Evolutionary conservation across 2,113 vertebrate genomes (phyloP).

Genomic region (Fregata magnificens): DNA sequence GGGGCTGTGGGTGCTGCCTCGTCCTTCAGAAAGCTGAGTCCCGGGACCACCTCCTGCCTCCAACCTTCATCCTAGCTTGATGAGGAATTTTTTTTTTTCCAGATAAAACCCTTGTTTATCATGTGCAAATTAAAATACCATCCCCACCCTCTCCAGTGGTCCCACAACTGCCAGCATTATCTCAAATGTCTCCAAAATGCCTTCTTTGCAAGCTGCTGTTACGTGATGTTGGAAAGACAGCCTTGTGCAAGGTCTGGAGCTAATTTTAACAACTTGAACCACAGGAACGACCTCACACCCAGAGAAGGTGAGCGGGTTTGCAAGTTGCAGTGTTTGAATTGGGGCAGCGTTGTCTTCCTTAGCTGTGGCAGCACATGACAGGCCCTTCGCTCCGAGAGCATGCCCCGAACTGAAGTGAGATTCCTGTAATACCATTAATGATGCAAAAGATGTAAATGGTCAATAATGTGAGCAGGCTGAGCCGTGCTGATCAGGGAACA

Average conservation of each 20-base stretch:
- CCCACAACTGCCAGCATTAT: neutral
- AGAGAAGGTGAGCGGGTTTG: neutral
- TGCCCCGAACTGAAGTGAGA: accelerated
- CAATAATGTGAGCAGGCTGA: neutral
- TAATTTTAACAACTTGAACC: neutral
- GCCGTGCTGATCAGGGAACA: accelerated
- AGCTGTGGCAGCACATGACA: neutral
- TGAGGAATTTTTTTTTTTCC: neutral
- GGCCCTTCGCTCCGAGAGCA: neutral
- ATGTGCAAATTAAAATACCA: neutral
- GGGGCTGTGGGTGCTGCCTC: neutral
- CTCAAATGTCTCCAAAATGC: neutral
- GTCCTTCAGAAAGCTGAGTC: neutral
- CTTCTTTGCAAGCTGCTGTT: neutral
- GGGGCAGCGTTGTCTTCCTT: neutral
- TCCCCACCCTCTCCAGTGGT: neutral
- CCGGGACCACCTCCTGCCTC: neutral
- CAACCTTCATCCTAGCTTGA: neutral
- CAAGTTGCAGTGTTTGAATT: neutral
- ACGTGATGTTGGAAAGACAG: neutral
- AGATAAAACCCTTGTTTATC: neutral
- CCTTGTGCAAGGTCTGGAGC: neutral
- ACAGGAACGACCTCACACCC: accelerated
- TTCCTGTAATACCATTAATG: neutral
- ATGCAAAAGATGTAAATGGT: neutral